A percentile compares a stretch with the other conserved stretches of the same genome.
These are phyloP conservation scores for Drosophila mimetica DNA, from an alignment of 2,888 invertebrate genomes.

Conservation along the genomic window DNA sequence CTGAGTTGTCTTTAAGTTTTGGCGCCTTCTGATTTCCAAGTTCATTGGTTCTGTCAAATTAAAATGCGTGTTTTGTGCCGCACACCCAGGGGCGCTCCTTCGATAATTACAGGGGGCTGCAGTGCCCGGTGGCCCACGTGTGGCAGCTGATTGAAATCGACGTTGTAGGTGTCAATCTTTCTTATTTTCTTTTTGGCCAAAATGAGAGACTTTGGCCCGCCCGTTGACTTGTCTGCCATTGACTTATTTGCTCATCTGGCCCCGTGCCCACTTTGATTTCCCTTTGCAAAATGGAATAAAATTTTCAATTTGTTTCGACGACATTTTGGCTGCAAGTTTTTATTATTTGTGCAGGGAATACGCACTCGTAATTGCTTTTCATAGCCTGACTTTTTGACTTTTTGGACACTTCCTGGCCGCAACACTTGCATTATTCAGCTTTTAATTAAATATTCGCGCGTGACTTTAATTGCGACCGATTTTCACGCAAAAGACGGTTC, in stretches of 20 bases:
- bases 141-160: slow-evolving; percentile 54
- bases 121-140: slow-evolving; percentile 42
- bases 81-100: slow-evolving; percentile 39
- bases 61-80: slow-evolving; percentile 47
- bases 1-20: slow-evolving; percentile 31
- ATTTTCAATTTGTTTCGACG: slow-evolving; percentile 53
- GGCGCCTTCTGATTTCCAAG: slow-evolving; percentile 59
- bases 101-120: slow-evolving; percentile 39
- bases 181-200: slow-evolving; percentile 3
- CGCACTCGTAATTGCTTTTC: slow-evolving; percentile 60
- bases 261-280: slow-evolving; percentile 59
- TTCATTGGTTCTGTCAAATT: slow-evolving; percentile 56
- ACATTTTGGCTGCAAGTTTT: slow-evolving; percentile 36
- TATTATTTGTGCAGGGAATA: slow-evolving; percentile 44
- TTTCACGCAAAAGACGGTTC: slow-evolving; percentile 55
- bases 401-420: slow-evolving; percentile 61
- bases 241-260: slow-evolving; percentile 55
- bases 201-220: slow-evolving; percentile 11
- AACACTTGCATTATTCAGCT: slow-evolving; percentile 57
- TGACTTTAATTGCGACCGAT: slow-evolving; percentile 60
- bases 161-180: slow-evolving; percentile 41
- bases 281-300: slow-evolving; percentile 36
- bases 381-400: slow-evolving; percentile 21
- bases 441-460: slow-evolving; percentile 68
- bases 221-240: slow-evolving; percentile 57